phyloP scores from a whole-genome alignment of 2,888 invertebrate genomes.

The Fragum whitleyi region DNA sequence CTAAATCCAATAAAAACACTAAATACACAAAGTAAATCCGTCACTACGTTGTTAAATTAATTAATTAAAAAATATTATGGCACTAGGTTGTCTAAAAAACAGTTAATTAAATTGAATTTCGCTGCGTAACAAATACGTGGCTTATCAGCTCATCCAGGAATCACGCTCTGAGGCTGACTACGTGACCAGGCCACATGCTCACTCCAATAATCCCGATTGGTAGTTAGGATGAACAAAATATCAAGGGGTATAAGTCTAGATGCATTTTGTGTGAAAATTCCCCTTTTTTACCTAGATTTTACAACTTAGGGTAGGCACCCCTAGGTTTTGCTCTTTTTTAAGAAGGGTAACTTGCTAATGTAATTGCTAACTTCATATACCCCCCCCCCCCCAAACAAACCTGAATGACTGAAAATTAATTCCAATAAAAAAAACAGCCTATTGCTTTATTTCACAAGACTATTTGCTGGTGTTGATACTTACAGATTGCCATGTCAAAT shows the following conservation, averaged over 20 bases:
- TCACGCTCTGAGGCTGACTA: slow-evolving; percentile 18
- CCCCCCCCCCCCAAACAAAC: too few relatives aligned
- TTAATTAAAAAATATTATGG: neutral
- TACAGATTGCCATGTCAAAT: slow-evolving; percentile 90
- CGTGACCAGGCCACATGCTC: slow-evolving; percentile 9
- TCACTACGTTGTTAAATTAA: neutral
- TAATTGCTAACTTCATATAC: too few relatives aligned
- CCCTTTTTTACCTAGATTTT: too few relatives aligned
- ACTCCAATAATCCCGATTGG: slow-evolving; percentile 16
- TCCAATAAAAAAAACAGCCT: too few relatives aligned
- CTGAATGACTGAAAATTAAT: too few relatives aligned
- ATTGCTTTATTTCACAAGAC: too few relatives aligned
- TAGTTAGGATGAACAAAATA: slow-evolving; percentile 8
- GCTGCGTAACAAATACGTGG: slow-evolving; percentile 8
- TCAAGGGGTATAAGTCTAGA: too few relatives aligned
- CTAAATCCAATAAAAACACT: neutral
- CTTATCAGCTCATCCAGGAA: slow-evolving; percentile 7
- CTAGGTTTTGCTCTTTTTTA: too few relatives aligned
- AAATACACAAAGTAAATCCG: neutral
- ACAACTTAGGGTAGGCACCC: too few relatives aligned
- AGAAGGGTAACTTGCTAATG: too few relatives aligned
- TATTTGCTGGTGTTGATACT: too few relatives aligned
- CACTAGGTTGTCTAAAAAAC: neutral
- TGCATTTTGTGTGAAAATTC: too few relatives aligned
- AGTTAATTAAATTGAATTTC: neutral